Evolutionary conservation across 1,140 invertebrate genomes (phyloP), one percentile per base, ranked within the genome.

Genomic region (Trypoxylus dichotomus): DNA sequence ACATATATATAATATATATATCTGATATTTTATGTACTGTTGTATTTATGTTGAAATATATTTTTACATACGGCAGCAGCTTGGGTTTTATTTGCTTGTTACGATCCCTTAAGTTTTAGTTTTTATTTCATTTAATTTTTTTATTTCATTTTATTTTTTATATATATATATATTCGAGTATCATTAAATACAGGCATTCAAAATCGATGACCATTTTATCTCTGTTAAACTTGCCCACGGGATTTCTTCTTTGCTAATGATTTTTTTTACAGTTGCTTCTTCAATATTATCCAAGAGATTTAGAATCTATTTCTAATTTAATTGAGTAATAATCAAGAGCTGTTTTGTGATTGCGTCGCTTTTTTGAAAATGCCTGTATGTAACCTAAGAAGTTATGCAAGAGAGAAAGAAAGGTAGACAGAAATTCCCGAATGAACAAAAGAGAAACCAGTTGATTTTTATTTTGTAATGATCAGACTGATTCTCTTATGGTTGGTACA

Each of bases 41-140:
- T 85, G 84, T 85, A 86, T 86, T 86, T 86, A 86, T 86, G 85
- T 86, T 86, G 82, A 86, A 86, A 86, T 86, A 86, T 86, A 86
- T 86, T 86, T 86, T 86, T 86, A 86, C 85, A 85, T 84, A 68
- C 84, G 83, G 84, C 84, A 83, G 81, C 82, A 83, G 84, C 84
- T 85, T 85, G 85, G 84, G 84, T 85, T 86, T 85, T 85, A 85
- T 86, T 86, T 80, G 82, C 82, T 84, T 83, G 81, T 83, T 83
- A 29, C 41, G n/a, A 19, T 75, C 43, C 41, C 43, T 29, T 54
- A 42, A 27, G 11, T 75, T 74, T 68, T 42, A 74, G 41, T 74
- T 74, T 42, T 74, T 74, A 3, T 21, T 74, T 41, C 21, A 37
- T 76, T 80, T 75, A 75, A 43, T 74, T 41, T 74, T 42, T 37